Conservation (phyloP, 1,140 invertebrate species). For the Drosophila guanche region DNA sequence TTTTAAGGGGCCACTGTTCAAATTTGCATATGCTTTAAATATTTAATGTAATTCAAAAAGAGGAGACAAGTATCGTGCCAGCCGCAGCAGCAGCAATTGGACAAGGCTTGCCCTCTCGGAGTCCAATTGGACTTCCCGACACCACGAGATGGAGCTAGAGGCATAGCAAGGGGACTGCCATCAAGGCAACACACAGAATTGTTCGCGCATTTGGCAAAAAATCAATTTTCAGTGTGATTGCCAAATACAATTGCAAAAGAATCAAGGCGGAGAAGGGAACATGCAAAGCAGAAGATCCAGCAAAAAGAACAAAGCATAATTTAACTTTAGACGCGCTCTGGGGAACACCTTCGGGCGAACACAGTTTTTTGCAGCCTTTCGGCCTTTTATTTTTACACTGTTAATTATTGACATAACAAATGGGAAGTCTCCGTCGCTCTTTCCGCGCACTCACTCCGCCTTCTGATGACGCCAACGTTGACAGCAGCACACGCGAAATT, state of each 20-base stretch:
- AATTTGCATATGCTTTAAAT: slow-evolving; percentile 82
- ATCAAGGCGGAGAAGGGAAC: slow-evolving; percentile 20
- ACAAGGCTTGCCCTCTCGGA: slow-evolving; percentile 40
- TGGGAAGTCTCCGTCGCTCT: slow-evolving; percentile 33
- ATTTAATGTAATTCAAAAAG: slow-evolving; percentile 81
- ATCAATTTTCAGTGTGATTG: slow-evolving; percentile 77
- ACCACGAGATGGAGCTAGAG: slow-evolving; percentile 20
- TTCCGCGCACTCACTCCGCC: slow-evolving; percentile 10
- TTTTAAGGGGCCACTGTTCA: slow-evolving; percentile 75
- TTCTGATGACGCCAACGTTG: slow-evolving; percentile 53
- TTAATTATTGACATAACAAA: slow-evolving; percentile 82
- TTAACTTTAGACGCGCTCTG: slow-evolving; percentile 12
- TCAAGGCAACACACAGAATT: slow-evolving; percentile 29
- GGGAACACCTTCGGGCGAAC: slow-evolving; percentile 33
- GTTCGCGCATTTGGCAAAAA: slow-evolving; percentile 75
- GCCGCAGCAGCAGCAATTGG: slow-evolving; percentile 52
- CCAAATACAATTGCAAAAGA: slow-evolving; percentile 60
- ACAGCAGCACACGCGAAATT: slow-evolving; percentile 65
- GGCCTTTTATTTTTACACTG: slow-evolving; percentile 47
- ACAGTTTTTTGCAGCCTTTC: slow-evolving; percentile 47
- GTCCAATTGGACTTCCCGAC: slow-evolving; percentile 51
- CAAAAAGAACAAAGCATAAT: slow-evolving; percentile 7
- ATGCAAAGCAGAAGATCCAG: slow-evolving; percentile 10
- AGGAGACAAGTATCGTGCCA: slow-evolving; percentile 57
- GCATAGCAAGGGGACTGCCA: slow-evolving; percentile 14